These are phyloP conservation scores for Proales similis DNA, from an alignment of 1,140 invertebrate genomes.

Conservation along the genomic window DNA sequence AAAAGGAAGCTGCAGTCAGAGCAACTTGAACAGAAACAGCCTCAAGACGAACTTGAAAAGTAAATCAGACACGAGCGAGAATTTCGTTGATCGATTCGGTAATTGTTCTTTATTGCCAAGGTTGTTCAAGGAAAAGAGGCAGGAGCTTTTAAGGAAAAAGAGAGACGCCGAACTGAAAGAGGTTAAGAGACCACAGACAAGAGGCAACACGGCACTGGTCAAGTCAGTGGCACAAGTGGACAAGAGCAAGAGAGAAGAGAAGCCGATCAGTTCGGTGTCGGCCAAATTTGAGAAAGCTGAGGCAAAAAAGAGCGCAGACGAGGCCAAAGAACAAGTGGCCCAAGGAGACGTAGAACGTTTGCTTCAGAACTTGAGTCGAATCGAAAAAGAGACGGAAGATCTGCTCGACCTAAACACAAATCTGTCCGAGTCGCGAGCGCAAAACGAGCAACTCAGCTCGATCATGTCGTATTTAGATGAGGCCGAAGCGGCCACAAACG, in stretches of 20 bases:
- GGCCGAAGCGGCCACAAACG: too few relatives aligned
- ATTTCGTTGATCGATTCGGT: background rate
- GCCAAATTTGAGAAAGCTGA: background rate
- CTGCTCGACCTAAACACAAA: too few relatives aligned
- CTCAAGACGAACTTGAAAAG: constrained; percentile 22
- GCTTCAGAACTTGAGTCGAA: constrained; percentile 3
- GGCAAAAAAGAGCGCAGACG: background rate
- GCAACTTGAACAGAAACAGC: background rate
- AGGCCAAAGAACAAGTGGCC: too few relatives aligned
- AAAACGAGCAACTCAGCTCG: too few relatives aligned
- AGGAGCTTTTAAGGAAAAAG: constrained; percentile 14
- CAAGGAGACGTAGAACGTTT: constrained; percentile 11
- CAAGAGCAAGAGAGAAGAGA: background rate
- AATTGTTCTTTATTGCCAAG: background rate
- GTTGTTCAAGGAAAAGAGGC: constrained; percentile 14
- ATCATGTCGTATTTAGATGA: too few relatives aligned
- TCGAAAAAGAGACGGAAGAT: constrained; percentile 13
- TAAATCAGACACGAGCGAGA: background rate
- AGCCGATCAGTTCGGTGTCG: background rate
- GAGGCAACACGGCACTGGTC: too few relatives aligned
- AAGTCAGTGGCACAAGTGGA: too few relatives aligned
- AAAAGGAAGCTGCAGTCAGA: too few relatives aligned
- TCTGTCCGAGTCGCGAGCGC: too few relatives aligned
- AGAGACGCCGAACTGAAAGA: constrained; percentile 18
- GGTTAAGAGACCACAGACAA: background rate